Conservation (phyloP, 2,888 invertebrate species). For the Cryptus viduatorius region DNA sequence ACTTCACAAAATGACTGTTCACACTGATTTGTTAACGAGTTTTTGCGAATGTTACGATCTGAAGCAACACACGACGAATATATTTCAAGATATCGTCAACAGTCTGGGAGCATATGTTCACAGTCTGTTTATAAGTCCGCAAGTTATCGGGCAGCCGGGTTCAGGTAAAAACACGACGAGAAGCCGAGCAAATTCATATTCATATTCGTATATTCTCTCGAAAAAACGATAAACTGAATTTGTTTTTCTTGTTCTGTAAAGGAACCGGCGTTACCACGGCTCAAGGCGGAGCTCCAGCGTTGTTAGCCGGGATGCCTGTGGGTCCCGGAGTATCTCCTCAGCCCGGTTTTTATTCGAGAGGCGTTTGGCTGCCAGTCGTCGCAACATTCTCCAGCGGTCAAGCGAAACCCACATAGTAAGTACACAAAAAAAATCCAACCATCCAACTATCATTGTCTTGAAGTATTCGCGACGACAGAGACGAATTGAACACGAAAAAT, state of each 20-base stretch:
- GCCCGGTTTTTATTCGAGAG: conserved; percentile 96
- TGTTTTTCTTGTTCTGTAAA: conserved; percentile 30
- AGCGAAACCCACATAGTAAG: conserved; percentile 96
- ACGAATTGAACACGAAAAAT: no score
- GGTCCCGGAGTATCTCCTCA: conserved; percentile 94
- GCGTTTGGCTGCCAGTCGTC: conserved; percentile 96
- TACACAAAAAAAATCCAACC: conserved; percentile 70
- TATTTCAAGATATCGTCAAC: conserved; percentile 97
- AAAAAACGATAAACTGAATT: not conserved
- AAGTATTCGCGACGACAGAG: not conserved
- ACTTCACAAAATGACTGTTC: conserved; percentile 96
- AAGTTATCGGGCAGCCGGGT: conserved; percentile 87
- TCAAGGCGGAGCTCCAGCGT: conserved; percentile 88
- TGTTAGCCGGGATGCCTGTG: conserved; percentile 88
- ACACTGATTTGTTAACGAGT: conserved; percentile 94
- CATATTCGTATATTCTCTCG: conserved; percentile 81
- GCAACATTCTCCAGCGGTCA: conserved; percentile 94
- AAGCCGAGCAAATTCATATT: conserved; percentile 69
- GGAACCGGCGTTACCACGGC: conserved; percentile 84
- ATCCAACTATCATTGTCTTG: not conserved
- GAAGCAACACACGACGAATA: conserved; percentile 96
- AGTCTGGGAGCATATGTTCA: conserved; percentile 97
- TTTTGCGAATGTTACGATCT: conserved; percentile 98
- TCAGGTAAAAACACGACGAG: conserved; percentile 72
- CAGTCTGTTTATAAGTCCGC: conserved; percentile 93